These are phyloP conservation scores for Colius striatus DNA, from an alignment of 2,113 vertebrate genomes.

Conservation along the genomic window DNA sequence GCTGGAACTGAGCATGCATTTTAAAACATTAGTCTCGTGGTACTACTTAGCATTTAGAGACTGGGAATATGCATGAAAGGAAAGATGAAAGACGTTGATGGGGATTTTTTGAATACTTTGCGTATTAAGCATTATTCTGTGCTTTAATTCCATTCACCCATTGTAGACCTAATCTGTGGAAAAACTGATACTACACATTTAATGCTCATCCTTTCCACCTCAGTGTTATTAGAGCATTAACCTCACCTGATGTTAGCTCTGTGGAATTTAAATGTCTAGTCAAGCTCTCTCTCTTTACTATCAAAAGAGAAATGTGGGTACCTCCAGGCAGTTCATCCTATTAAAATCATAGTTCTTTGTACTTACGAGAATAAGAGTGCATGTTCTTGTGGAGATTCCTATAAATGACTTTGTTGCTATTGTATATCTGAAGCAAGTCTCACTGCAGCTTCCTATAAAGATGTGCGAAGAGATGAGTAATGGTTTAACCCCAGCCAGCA, in stretches of 20 bases:
- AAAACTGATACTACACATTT: neutral
- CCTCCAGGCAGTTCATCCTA: neutral
- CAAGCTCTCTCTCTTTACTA: neutral
- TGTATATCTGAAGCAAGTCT: neutral
- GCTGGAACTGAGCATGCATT: neutral
- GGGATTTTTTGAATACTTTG: neutral
- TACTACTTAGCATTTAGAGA: neutral
- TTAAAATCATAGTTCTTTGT: neutral
- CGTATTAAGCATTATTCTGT: neutral
- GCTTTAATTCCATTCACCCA: neutral
- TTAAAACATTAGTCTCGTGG: neutral
- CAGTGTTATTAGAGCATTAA: neutral
- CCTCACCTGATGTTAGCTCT: neutral
- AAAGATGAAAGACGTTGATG: neutral
- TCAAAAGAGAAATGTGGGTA: neutral
- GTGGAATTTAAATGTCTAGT: neutral
- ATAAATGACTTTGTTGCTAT: neutral
- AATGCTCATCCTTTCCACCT: neutral
- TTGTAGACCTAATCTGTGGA: neutral
- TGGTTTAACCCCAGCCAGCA: neutral
- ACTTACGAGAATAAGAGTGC: neutral
- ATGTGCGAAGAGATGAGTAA: neutral
- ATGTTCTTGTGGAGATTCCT: neutral
- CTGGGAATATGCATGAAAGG: neutral
- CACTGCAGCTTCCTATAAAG: neutral